Percentiles rank a stretch among this genome's conserved stretches.
These are phyloP conservation scores for Criorhina ranunculi DNA, from an alignment of 2,888 invertebrate species.

Conservation along the genomic window DNA sequence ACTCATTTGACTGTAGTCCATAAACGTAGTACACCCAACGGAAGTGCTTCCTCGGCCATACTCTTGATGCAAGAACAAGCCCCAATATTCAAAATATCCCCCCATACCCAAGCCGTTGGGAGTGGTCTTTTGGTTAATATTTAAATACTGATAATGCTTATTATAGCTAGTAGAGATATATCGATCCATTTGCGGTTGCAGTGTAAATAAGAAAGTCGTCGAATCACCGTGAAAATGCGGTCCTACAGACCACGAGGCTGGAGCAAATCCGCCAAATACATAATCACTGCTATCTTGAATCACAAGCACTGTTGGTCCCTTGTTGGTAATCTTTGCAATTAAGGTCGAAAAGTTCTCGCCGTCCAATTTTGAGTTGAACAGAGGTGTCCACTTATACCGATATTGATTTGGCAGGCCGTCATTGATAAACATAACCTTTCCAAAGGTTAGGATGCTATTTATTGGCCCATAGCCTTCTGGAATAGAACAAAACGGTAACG, in stretches of 20 bases:
- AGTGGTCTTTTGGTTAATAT: slow-evolving; percentile 94
- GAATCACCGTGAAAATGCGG: slow-evolving; percentile 90
- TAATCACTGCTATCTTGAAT: slow-evolving; percentile 91
- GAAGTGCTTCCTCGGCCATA: slow-evolving; percentile 92
- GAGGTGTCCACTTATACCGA: slow-evolving; percentile 91
- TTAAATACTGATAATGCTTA: slow-evolving; percentile 94
- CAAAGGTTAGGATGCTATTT: slow-evolving; percentile 85
- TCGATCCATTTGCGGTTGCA: slow-evolving; percentile 90
- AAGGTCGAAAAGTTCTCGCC: slow-evolving; percentile 94
- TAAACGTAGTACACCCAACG: slow-evolving; percentile 92
- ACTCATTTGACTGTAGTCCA: slow-evolving; percentile 90
- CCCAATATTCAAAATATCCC: slow-evolving; percentile 94
- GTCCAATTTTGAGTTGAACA: slow-evolving; percentile 92
- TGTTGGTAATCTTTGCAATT: slow-evolving; percentile 88
- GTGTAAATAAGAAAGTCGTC: slow-evolving; percentile 91
- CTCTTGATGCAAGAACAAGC: slow-evolving; percentile 92
- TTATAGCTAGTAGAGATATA: slow-evolving; percentile 92
- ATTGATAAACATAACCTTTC: slow-evolving; percentile 91
- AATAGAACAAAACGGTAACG: slow-evolving; percentile 30
- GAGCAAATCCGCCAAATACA: slow-evolving; percentile 94
- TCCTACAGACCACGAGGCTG: slow-evolving; percentile 89
- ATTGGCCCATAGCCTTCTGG: background rate
- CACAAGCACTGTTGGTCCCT: slow-evolving; percentile 91
- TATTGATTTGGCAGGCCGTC: slow-evolving; percentile 89
- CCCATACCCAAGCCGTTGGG: slow-evolving; percentile 96